A percentile compares a stretch with the other conserved stretches of the same genome.
phyloP scores from a whole-genome alignment of 2,797 vertebrate species.

The Sylvia borin region DNA sequence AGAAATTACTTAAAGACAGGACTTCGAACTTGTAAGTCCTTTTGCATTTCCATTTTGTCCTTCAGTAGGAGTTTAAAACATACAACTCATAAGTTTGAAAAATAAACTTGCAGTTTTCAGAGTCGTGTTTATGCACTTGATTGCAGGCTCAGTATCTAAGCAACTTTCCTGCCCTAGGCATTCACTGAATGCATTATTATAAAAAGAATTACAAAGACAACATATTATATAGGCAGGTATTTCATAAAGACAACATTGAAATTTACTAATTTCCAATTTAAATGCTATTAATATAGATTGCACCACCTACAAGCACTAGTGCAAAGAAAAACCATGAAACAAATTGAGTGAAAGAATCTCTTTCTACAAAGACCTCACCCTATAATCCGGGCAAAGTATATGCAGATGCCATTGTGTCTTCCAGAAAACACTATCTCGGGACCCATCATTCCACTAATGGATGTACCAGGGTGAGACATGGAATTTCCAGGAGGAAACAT shows the following conservation, averaged over 20 bases:
- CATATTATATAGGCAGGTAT: fast-evolving
- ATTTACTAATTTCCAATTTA: neutral
- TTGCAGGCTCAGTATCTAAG: neutral
- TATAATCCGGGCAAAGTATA: conserved; percentile 94
- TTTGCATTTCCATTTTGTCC: neutral
- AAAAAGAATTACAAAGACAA: neutral
- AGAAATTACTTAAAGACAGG: neutral
- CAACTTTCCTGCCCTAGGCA: neutral
- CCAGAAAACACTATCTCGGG: conserved; percentile 95
- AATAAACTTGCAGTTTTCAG: neutral
- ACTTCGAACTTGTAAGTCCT: neutral
- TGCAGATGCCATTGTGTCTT: conserved; percentile 93
- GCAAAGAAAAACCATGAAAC: neutral
- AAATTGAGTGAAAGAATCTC: neutral
- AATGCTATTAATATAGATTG: neutral
- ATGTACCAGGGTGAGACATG: conserved; percentile 59
- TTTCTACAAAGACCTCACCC: conserved; percentile 80
- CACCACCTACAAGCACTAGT: neutral
- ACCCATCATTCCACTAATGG: conserved; percentile 82
- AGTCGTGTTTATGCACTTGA: neutral
- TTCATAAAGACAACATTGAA: neutral
- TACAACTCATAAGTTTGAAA: neutral
- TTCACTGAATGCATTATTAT: neutral
- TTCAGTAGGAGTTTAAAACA: neutral
- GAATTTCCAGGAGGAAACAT: conserved; percentile 71